phyloP scores from a whole-genome alignment of 2,797 vertebrate genomes.

The Sebastes glaucus region DNA sequence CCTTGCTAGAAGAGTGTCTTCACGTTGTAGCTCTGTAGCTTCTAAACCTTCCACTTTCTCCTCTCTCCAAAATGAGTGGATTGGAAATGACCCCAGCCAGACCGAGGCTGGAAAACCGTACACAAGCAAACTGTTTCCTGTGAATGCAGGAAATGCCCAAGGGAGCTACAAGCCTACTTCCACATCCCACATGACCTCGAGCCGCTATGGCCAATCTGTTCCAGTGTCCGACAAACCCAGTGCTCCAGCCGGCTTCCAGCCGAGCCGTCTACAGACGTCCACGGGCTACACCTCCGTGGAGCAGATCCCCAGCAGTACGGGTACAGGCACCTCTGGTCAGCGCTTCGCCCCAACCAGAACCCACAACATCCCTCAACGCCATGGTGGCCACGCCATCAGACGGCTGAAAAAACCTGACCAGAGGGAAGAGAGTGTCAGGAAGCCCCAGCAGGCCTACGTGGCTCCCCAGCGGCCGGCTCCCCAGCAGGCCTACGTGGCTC shows the following conservation, averaged over 20 bases:
- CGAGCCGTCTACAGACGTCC: neutral
- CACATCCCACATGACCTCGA: neutral
- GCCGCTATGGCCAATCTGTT: neutral
- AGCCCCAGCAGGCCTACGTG: neutral
- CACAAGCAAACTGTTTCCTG: fast-evolving
- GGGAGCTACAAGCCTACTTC: neutral
- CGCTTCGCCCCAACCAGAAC: neutral
- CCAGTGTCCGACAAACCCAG: neutral
- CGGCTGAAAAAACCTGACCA: slow-evolving; percentile 7
- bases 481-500: neutral
- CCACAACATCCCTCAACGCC: slow-evolving; percentile 25
- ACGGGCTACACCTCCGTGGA: neutral
- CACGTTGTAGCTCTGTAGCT: fast-evolving
- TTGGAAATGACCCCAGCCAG: fast-evolving
- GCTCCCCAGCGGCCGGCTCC: neutral
- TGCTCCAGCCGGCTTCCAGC: neutral
- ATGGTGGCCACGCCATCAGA: slow-evolving; percentile 44
- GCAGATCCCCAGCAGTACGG: neutral
- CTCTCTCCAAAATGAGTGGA: fast-evolving
- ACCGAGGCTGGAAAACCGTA: fast-evolving
- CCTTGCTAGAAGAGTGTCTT: neutral
- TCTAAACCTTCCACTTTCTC: neutral
- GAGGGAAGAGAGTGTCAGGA: neutral
- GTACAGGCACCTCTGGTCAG: neutral
- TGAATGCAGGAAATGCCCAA: neutral